phyloP scores from a whole-genome alignment of 2,888 invertebrate species.

The Selenia dentaria region DNA sequence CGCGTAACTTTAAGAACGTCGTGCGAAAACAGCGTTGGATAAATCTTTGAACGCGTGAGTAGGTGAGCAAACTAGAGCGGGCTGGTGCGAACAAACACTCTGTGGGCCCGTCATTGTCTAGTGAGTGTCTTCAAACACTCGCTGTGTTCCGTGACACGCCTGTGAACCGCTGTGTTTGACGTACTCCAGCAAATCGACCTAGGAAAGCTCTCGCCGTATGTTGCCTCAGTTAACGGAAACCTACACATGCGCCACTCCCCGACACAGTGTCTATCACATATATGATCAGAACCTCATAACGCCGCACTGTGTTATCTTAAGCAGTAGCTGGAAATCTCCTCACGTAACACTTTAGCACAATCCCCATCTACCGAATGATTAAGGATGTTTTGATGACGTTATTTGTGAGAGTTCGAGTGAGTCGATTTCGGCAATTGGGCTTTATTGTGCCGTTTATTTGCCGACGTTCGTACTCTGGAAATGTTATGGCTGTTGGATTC shows the following conservation, averaged over 20 bases:
- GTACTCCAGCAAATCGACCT: constrained; percentile 59
- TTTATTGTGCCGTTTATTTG: constrained; percentile 45
- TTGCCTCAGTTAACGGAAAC: constrained; percentile 26
- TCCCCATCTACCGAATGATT: constrained; percentile 42
- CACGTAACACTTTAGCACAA: constrained; percentile 24
- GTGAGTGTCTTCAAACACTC: constrained; percentile 65
- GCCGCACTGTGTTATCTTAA: constrained; percentile 15
- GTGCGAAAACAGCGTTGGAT: constrained; percentile 43
- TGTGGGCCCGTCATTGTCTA: constrained; percentile 53
- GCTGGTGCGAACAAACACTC: constrained; percentile 55
- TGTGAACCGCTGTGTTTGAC: constrained; percentile 61
- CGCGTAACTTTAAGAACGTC: constrained; percentile 20
- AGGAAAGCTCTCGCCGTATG: constrained; percentile 48
- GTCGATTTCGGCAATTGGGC: constrained; percentile 41
- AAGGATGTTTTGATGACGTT: constrained; percentile 53
- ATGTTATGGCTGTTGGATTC: constrained; percentile 20
- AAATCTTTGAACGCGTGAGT: constrained; percentile 54
- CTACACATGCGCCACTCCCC: constrained; percentile 7
- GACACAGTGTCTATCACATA: constrained; percentile 6
- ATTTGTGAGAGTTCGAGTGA: constrained; percentile 40
- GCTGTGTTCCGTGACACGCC: constrained; percentile 45
- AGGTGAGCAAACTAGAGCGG: constrained; percentile 48
- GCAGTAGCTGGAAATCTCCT: constrained; percentile 23
- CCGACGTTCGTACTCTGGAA: constrained; percentile 26
- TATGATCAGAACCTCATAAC: constrained; percentile 1